Evolutionary conservation across 1,140 invertebrate genomes (phyloP).

Genomic region (Bombus balteatus): DNA sequence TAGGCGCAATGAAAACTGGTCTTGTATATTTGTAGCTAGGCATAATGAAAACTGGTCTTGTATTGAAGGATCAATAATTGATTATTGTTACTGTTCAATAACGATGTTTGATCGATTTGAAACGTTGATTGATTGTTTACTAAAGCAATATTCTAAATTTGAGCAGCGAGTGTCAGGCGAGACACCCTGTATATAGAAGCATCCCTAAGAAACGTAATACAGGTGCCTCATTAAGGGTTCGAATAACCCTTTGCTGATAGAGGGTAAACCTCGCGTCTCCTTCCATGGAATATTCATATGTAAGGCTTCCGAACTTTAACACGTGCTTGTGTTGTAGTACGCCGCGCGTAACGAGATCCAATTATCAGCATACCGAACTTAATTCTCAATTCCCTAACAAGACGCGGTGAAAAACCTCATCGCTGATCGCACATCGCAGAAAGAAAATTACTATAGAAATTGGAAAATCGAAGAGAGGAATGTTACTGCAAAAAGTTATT

Average conservation of each 20-base stretch:
- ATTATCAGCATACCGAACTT: neutral
- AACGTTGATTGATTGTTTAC: too few species aligned
- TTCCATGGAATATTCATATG: constrained; percentile 31
- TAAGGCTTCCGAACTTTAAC: constrained; percentile 41
- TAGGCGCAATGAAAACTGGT: too few species aligned
- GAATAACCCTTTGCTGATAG: constrained; percentile 40
- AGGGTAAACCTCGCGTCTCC: constrained; percentile 25
- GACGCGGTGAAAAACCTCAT: neutral
- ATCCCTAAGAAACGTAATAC: constrained; percentile 44
- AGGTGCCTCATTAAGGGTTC: constrained; percentile 36
- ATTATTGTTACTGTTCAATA: too few species aligned
- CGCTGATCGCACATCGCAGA: too few species aligned
- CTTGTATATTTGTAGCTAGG: too few species aligned
- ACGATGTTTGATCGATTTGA: neutral
- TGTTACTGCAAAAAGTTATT: too few species aligned
- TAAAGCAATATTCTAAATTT: neutral
- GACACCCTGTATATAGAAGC: neutral
- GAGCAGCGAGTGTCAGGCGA: too few species aligned
- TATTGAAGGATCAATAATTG: too few species aligned
- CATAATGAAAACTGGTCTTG: too few species aligned
- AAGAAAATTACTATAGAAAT: too few species aligned
- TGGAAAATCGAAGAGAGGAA: too few species aligned
- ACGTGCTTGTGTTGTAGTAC: neutral
- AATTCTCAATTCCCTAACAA: neutral
- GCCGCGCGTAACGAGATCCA: neutral